A percentile compares a stretch with the other conserved stretches of the same genome.
Evolutionary conservation across 2,113 vertebrate genomes (phyloP).

Genomic region (Anas platyrhynchos): DNA sequence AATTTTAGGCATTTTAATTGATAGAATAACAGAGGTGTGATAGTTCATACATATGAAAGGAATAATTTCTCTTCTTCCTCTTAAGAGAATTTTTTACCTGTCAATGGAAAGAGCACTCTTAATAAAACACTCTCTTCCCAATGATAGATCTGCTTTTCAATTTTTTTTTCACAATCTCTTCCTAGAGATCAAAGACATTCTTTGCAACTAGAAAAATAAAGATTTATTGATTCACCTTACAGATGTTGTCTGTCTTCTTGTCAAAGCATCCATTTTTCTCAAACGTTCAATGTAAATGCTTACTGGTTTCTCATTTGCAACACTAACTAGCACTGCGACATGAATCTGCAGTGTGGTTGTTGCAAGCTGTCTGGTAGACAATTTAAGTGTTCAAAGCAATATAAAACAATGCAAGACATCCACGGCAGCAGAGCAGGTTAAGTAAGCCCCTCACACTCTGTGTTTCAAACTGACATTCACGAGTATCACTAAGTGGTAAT

Average conservation of each 20-base stretch:
- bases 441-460: not conserved
- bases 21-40: not conserved
- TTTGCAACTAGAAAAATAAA: constrained; percentile 35
- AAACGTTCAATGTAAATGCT: not conserved
- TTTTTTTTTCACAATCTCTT: not conserved
- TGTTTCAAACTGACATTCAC: not conserved
- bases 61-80: not conserved
- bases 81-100: not conserved
- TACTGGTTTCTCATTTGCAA: not conserved
- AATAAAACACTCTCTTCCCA: not conserved
- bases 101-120: not conserved
- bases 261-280: constrained; percentile 20
- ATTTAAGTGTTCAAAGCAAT: not conserved
- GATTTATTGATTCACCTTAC: constrained; percentile 53
- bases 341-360: not conserved
- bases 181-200: constrained; percentile 40
- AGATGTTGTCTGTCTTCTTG: constrained; percentile 2
- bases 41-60: not conserved
- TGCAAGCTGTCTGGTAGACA: not conserved
- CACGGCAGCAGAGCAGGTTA: not conserved
- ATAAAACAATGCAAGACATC: not conserved
- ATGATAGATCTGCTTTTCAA: not conserved
- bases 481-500: not conserved
- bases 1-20: not conserved
- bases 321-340: not conserved